A percentile compares a stretch with the other conserved stretches of the same genome.
These are phyloP conservation scores for Agrilus mali DNA, from an alignment of 2,888 invertebrate species.

Conservation along the genomic window DNA sequence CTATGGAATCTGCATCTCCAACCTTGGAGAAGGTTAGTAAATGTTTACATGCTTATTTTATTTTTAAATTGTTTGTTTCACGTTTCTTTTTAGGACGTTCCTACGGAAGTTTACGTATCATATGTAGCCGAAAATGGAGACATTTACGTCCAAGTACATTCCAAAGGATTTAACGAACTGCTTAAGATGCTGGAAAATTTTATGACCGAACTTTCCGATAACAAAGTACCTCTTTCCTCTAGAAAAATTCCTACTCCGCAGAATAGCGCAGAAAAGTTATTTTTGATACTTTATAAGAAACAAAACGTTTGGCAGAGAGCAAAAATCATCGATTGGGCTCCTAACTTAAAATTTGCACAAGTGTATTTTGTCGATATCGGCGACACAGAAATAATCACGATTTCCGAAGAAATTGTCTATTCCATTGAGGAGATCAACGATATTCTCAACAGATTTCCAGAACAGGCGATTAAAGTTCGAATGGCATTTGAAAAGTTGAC, in stretches of 20 bases:
- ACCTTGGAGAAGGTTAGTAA: slow-evolving; percentile 18
- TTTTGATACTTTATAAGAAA: slow-evolving; percentile 34
- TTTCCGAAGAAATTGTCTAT: slow-evolving; percentile 30
- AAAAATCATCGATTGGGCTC: slow-evolving; percentile 32
- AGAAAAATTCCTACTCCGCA: slow-evolving; percentile 19
- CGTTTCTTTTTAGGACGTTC: slow-evolving; percentile 16
- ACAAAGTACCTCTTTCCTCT: slow-evolving; percentile 11
- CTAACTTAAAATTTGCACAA: slow-evolving; percentile 31
- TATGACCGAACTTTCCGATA: slow-evolving; percentile 14
- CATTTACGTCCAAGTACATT: slow-evolving; percentile 33
- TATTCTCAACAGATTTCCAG: slow-evolving; percentile 30
- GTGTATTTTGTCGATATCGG: slow-evolving; percentile 45
- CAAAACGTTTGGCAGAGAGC: slow-evolving; percentile 36
- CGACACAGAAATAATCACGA: slow-evolving; percentile 31
- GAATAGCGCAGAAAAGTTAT: slow-evolving; percentile 31
- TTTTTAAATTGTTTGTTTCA: not conserved
- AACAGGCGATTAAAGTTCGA: slow-evolving; percentile 30
- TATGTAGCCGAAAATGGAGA: slow-evolving; percentile 32
- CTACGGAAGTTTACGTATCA: slow-evolving; percentile 30
- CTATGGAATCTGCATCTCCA: slow-evolving; percentile 25
- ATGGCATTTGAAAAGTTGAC: slow-evolving; percentile 25
- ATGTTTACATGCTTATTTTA: not conserved
- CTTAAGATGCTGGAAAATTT: slow-evolving; percentile 22
- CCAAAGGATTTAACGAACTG: slow-evolving; percentile 26
- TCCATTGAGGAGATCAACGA: slow-evolving; percentile 35